A percentile compares a stretch with the other conserved stretches of the same genome.
Conservation (phyloP, 2,113 vertebrate species). For the Sylvia atricapilla region DNA sequence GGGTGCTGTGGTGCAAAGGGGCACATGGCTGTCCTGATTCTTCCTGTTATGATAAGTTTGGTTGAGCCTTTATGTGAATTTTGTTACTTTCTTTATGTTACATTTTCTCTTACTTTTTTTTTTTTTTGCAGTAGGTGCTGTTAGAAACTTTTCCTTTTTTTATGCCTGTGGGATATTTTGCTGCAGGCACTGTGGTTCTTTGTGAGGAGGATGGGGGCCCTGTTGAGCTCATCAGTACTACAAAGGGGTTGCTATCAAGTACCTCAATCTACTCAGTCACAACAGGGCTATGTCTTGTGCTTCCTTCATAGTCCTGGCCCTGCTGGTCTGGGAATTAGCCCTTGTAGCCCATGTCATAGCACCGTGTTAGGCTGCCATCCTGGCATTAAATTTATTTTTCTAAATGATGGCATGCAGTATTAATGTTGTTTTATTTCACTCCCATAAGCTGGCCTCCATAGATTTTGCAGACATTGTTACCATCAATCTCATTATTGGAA, state of each 20-base stretch:
- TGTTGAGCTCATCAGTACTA: neutral
- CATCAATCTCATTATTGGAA: neutral
- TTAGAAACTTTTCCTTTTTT: neutral
- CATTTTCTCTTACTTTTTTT: neutral
- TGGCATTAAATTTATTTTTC: neutral
- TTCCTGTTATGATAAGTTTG: neutral
- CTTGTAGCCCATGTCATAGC: neutral
- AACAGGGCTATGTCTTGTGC: neutral
- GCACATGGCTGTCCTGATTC: neutral
- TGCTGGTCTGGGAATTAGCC: neutral
- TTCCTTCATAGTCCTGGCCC: neutral
- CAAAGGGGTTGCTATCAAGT: neutral
- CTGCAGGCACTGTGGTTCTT: neutral
- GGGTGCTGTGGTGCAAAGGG: neutral
- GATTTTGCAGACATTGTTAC: neutral
- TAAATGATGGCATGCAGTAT: neutral
- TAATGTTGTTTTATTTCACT: neutral
- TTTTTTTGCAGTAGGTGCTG: neutral
- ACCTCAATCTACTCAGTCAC: fast-evolving
- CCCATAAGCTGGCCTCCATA: neutral
- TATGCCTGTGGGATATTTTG: neutral
- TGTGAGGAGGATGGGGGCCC: neutral
- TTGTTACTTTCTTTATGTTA: neutral
- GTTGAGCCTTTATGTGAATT: neutral
- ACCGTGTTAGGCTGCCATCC: neutral